A percentile compares a stretch with the other conserved stretches of the same genome.
phyloP scores from a whole-genome alignment of 2,113 vertebrate genomes.

The Eira barbara region DNA sequence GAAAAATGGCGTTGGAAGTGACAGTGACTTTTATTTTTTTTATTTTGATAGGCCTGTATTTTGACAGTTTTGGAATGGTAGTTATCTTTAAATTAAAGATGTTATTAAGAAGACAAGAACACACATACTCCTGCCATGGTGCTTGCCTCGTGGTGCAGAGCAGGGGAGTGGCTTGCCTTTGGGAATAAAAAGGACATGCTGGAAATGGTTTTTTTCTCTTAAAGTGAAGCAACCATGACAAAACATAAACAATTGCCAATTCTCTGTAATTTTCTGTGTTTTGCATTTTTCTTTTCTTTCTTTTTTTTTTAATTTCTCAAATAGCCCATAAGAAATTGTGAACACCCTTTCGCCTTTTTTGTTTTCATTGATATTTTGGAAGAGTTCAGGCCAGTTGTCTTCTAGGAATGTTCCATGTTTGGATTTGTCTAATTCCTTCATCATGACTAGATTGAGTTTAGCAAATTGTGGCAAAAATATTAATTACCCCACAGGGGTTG shows the following conservation, averaged over 20 bases:
- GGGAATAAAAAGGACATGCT: background rate
- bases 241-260: background rate
- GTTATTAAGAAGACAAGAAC: background rate
- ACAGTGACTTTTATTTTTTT: background rate
- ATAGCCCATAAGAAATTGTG: background rate
- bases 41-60: background rate
- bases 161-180: no score
- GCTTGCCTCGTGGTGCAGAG: background rate
- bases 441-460: background rate
- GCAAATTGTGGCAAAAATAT: background rate
- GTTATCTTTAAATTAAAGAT: background rate
- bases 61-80: background rate
- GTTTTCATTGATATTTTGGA: background rate
- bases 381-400: background rate
- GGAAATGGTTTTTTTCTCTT: background rate
- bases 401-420: background rate
- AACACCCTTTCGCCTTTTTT: background rate
- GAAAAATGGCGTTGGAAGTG: background rate
- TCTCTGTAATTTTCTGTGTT: background rate
- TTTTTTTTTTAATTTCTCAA: background rate
- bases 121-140: rapidly evolving
- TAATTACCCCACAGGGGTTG: no score
- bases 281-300: background rate
- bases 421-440: background rate
- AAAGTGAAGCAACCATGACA: background rate